Evolutionary conservation across 2,888 invertebrate genomes (phyloP).

Genomic region (Hirtodrosophila histrioides): DNA sequence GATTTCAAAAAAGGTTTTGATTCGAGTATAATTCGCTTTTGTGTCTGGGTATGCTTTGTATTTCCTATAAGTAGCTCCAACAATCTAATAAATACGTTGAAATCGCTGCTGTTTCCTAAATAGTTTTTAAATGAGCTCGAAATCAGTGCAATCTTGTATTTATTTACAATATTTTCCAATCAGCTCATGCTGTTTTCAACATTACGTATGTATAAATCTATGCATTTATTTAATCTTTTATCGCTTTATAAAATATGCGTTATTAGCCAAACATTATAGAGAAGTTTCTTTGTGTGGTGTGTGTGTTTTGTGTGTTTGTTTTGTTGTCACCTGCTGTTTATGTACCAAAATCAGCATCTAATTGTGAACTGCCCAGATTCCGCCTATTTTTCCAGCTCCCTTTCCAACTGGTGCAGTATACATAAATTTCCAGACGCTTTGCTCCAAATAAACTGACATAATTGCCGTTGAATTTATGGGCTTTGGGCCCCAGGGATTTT

Average conservation of each 20-base stretch:
- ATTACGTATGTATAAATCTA: conserved; percentile 36
- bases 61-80: conserved; percentile 27
- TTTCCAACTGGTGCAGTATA: conserved; percentile 19
- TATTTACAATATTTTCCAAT: not conserved
- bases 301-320: conserved; percentile 31
- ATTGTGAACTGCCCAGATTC: conserved; percentile 74
- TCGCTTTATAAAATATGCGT: conserved; percentile 63
- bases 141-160: conserved; percentile 34
- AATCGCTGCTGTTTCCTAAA: conserved; percentile 23
- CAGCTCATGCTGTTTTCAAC: conserved; percentile 46
- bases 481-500: conserved; percentile 23
- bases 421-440: conserved; percentile 76
- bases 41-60: not conserved
- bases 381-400: conserved; percentile 51
- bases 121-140: conserved; percentile 4
- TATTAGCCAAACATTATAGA: conserved; percentile 60
- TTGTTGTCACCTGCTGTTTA: conserved; percentile 80
- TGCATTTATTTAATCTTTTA: conserved; percentile 43
- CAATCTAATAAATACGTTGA: not conserved
- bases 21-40: not conserved
- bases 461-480: conserved; percentile 75
- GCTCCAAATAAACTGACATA: conserved; percentile 81
- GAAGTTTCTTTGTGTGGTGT: conserved; percentile 28
- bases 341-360: conserved; percentile 69
- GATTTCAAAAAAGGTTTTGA: no score